Evolutionary conservation across 2,888 invertebrate species (phyloP).

Genomic region (Brachyptera risi): DNA sequence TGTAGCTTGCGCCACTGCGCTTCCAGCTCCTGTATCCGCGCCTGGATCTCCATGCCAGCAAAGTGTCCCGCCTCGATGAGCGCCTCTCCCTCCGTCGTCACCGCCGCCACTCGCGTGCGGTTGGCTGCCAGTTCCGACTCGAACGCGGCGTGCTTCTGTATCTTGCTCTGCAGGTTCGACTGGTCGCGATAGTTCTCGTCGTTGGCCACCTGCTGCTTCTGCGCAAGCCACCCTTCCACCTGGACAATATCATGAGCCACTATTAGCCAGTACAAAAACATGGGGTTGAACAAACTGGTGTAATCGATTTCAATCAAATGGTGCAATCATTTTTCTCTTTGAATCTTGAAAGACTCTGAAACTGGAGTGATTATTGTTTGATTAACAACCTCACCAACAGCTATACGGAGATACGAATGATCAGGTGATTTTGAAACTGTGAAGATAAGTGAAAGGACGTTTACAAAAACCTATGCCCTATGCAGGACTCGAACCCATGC

Average conservation of each 20-base stretch:
- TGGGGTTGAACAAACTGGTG: no score
- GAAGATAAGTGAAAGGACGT: no score
- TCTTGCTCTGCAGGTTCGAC: conserved; percentile 94
- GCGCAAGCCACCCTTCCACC: conserved; percentile 80
- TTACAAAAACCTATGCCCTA: no score
- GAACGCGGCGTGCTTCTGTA: conserved; percentile 93
- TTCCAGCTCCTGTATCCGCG: conserved; percentile 77
- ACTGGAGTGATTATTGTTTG: no score
- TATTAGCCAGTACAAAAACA: no score
- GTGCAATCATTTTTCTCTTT: no score
- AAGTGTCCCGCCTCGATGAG: conserved; percentile 73
- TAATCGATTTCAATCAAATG: no score
- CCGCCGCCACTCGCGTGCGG: conserved; percentile 76
- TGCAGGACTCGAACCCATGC: no score
- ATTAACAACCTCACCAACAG: no score
- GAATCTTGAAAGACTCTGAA: no score
- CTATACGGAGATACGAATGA: no score
- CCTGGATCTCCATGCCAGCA: conserved; percentile 79
- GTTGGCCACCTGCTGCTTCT: conserved; percentile 87
- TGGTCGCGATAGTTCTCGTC: conserved; percentile 94
- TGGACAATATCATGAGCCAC: conserved; percentile 1
- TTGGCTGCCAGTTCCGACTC: conserved; percentile 92
- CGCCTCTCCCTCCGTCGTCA: conserved; percentile 66
- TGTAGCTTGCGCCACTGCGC: conserved; percentile 83
- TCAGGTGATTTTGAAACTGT: no score